These are phyloP conservation scores for Parelbella ahira DNA, from an alignment of 2,888 invertebrate genomes.

Conservation along the genomic window DNA sequence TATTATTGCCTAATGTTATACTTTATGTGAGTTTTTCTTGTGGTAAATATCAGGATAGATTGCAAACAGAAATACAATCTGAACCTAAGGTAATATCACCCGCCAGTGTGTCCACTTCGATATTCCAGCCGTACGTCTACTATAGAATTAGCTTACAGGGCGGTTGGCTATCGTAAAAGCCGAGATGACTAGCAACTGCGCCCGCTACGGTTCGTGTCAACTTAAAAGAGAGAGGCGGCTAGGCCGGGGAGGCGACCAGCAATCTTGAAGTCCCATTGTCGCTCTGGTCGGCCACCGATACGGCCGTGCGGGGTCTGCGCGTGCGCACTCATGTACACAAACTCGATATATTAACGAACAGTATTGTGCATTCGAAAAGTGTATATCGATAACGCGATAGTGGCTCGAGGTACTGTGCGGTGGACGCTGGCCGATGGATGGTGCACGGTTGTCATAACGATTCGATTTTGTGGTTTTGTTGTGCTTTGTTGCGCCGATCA, in stretches of 20 bases:
- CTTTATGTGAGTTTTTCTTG: no score
- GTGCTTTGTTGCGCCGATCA: constrained; percentile 25
- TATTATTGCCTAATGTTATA: no score
- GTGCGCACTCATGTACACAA: constrained; percentile 30
- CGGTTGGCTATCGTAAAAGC: constrained; percentile 16
- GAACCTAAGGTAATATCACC: no score
- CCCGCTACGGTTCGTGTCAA: constrained; percentile 40
- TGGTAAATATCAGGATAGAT: no score
- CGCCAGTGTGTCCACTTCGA: no score
- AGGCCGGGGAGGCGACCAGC: constrained; percentile 62
- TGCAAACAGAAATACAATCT: no score
- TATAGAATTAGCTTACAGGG: constrained; percentile 3
- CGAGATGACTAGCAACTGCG: constrained; percentile 22
- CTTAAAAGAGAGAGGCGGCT: constrained; percentile 78
- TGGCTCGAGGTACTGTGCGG: constrained; percentile 43
- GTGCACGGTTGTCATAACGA: constrained; percentile 40
- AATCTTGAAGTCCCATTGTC: constrained; percentile 68
- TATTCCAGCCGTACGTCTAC: no score
- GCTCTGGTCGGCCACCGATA: constrained; percentile 64
- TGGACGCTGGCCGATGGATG: constrained; percentile 32
- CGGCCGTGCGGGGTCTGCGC: constrained; percentile 69
- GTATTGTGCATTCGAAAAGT: neutral
- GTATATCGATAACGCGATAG: constrained; percentile 32
- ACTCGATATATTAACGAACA: constrained; percentile 25
- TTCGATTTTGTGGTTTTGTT: constrained; percentile 34